Evolutionary conservation across 2,888 invertebrate genomes (phyloP).

Genomic region (Yponomeuta evonymella): DNA sequence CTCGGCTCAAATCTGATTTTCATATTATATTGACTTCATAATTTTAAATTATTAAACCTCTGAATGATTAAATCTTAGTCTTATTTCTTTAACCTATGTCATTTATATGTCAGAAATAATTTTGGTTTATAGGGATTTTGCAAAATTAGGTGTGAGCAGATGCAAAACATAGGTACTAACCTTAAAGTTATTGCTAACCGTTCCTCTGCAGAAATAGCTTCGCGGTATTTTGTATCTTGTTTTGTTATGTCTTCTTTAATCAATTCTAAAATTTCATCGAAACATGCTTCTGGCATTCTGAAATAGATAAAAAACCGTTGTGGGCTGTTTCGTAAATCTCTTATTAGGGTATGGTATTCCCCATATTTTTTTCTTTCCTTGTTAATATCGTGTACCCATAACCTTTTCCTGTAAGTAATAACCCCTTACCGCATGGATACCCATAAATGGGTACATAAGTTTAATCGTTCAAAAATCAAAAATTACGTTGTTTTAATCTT

Average conservation of each 20-base stretch:
- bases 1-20: not conserved
- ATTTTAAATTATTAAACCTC: not conserved
- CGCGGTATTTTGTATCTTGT: constrained; percentile 21
- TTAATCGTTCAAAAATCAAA: no score
- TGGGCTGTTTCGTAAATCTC: no score
- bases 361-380: constrained; percentile 19
- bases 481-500: no score
- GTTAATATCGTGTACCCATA: constrained; percentile 19
- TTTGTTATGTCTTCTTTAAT: constrained; percentile 20
- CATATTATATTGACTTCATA: not conserved
- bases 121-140: not conserved
- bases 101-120: not conserved
- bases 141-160: no score
- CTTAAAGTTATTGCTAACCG: constrained; percentile 21
- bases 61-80: not conserved
- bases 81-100: not conserved
- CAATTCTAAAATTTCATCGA: constrained; percentile 18
- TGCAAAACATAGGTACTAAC: constrained; percentile 2
- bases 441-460: no score
- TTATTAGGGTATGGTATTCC: constrained; percentile 18
- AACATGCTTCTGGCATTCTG: not conserved
- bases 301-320: no score
- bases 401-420: constrained; percentile 16
- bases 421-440: no score
- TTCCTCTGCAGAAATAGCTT: constrained; percentile 22